Conservation (phyloP, 2,797 vertebrate genomes). For the Gambelia wislizenii region DNA sequence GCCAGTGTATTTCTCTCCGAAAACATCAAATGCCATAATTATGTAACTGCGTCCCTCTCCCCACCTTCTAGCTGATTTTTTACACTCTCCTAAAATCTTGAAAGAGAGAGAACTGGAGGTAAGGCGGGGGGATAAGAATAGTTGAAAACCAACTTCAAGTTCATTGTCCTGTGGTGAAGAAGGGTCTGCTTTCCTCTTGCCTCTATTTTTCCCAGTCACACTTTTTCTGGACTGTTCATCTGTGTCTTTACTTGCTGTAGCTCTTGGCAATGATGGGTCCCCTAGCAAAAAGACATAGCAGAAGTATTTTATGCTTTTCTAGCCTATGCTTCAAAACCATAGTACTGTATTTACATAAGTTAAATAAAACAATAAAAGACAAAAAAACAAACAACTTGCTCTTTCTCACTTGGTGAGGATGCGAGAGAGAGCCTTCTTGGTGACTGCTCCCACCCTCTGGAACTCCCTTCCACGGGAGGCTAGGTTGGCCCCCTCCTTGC, state of each 20-base stretch:
- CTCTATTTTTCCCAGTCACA: constrained; percentile 90
- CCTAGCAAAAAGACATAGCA: constrained; percentile 60
- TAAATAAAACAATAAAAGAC: not conserved
- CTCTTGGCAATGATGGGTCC: constrained; percentile 78
- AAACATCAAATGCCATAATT: not conserved
- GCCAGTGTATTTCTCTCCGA: too few relatives aligned
- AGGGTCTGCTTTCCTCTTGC: constrained; percentile 92
- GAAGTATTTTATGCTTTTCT: not conserved
- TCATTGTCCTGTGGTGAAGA: constrained; percentile 88
- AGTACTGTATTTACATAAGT: not conserved
- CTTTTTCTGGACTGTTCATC: constrained; percentile 91
- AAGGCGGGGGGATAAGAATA: constrained; percentile 30
- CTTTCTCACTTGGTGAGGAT: too few relatives aligned
- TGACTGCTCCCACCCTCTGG: too few relatives aligned
- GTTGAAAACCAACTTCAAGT: constrained; percentile 85
- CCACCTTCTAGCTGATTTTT: not conserved
- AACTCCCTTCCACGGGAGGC: too few relatives aligned
- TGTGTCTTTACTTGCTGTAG: constrained; percentile 86
- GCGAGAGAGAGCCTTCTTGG: too few relatives aligned
- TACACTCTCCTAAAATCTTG: not conserved
- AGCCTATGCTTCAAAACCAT: not conserved
- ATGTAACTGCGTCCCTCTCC: not conserved
- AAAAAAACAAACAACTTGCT: too few relatives aligned
- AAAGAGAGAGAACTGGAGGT: not conserved
- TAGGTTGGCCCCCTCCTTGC: too few relatives aligned